phyloP scores from a whole-genome alignment of 1,140 invertebrate species.

The Leptoteleia sp. region DNA sequence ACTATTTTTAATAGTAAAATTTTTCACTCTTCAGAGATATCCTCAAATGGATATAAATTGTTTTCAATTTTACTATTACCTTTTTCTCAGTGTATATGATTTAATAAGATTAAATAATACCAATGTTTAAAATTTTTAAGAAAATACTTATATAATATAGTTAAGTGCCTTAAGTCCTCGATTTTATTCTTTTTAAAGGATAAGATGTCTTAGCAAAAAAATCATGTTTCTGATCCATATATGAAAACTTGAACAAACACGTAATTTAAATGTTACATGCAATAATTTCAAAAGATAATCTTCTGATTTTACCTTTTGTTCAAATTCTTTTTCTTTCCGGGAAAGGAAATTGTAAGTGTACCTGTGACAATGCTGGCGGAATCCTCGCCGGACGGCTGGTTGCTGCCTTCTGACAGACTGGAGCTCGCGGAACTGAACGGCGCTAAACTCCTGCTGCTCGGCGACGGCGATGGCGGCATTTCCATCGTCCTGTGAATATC shows the following conservation, averaged over 20 bases:
- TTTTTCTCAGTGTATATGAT: too few species aligned
- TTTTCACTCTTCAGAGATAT: too few species aligned
- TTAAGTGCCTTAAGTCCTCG: too few species aligned
- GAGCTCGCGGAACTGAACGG: constrained; percentile 94
- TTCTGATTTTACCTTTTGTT: constrained; percentile 20
- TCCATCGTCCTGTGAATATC: constrained; percentile 80
- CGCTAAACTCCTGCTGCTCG: constrained; percentile 88
- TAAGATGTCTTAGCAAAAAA: too few species aligned
- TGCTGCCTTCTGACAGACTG: constrained; percentile 90
- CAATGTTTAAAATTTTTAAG: too few species aligned
- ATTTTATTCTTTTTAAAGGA: too few species aligned
- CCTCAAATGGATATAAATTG: too few species aligned
- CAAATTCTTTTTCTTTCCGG: constrained; percentile 4
- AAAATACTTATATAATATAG: too few species aligned
- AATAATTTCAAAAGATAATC: constrained; percentile 17
- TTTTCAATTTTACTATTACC: too few species aligned
- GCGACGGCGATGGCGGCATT: constrained; percentile 90
- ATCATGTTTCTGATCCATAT: too few species aligned
- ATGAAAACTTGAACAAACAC: not conserved
- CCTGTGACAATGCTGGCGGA: constrained; percentile 93
- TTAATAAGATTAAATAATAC: too few species aligned
- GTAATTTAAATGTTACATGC: not conserved
- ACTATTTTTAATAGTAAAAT: too few species aligned
- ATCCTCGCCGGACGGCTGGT: constrained; percentile 88
- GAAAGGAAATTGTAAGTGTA: constrained; percentile 78